Evolutionary conservation across 2,888 invertebrate species (phyloP), one percentile per base, ranked within the genome.

Genomic region (Torymus auratus): DNA sequence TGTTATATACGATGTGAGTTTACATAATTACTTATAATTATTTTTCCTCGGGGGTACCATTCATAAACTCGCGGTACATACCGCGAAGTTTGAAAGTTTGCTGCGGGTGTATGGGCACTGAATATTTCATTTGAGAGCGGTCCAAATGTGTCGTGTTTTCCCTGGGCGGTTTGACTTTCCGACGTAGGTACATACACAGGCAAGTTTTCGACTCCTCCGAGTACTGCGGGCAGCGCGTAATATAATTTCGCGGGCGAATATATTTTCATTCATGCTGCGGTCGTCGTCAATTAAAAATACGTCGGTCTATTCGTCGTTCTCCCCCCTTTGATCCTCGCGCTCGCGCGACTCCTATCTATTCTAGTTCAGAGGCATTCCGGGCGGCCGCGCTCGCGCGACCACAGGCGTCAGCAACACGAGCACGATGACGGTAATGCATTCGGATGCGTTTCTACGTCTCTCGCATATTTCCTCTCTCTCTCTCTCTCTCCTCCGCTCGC

Each of bases 341-440:
- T 13, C 41, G 7, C 28, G 28, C 28, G 28, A 28, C 28, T 41
- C 41, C 69, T 41, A 56, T 69, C 41, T 69, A 41, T 69, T 69
- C 17, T 69, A 12, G 58, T 17, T 10, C 68, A 13, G 56, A 69
- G 58, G 41, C 58, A 15, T 41, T 56, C 56, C 14, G 53, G 28
- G 5, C 28, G 28, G 28, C 5, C 28, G 28, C 28, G 28, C 28
- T 28, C 28, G 28, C 28, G 28, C 28, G 28, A 28, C 28, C 28
- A 28, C 28, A 28, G 28, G 55, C 58, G 69, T 70, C 69, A 70
- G 58, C 69, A 41, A 23, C 71, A 62, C 55, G 28, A 53, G 72
- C 62, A 55, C 72, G 23, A 62, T 28, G 55, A 55, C 72, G 28
- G 53, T 72, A 72, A 72, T 52, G 72, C 61, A 64, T 73, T 62